Evolutionary conservation across 2,888 invertebrate genomes (phyloP).

Genomic region (Pollenia griseotomentosa): DNA sequence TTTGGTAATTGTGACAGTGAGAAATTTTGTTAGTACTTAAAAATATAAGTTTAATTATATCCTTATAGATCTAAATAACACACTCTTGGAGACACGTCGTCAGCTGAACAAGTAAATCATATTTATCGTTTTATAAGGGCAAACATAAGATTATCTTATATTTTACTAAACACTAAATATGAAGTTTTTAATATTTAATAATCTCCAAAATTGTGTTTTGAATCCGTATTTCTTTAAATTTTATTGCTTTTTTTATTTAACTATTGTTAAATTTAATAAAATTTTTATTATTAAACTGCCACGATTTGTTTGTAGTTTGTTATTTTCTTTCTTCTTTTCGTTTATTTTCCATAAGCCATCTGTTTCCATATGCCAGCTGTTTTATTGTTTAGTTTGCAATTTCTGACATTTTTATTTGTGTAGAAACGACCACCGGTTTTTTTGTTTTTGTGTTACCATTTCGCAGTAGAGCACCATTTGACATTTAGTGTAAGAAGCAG

Average conservation of each 20-base stretch:
- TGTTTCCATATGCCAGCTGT: slow-evolving; percentile 56
- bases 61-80: background rate
- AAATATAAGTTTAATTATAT: background rate
- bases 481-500: slow-evolving; percentile 64
- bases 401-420: slow-evolving; percentile 26
- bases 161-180: background rate
- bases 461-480: slow-evolving; percentile 19
- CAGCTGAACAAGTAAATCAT: slow-evolving; percentile 48
- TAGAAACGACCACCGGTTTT: slow-evolving; percentile 63
- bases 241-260: background rate
- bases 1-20: background rate
- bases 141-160: background rate
- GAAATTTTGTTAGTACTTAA: background rate
- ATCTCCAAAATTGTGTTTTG: background rate
- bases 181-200: background rate
- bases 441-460: slow-evolving; percentile 47
- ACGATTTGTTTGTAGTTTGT: slow-evolving; percentile 62
- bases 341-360: background rate
- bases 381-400: slow-evolving; percentile 12
- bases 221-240: background rate
- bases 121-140: background rate
- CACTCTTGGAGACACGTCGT: slow-evolving; percentile 41
- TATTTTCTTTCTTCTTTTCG: background rate
- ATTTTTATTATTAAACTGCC: slow-evolving; percentile 43
- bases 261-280: background rate